phyloP scores from a whole-genome alignment of 2,888 invertebrate species.

The Parnassius apollo region DNA sequence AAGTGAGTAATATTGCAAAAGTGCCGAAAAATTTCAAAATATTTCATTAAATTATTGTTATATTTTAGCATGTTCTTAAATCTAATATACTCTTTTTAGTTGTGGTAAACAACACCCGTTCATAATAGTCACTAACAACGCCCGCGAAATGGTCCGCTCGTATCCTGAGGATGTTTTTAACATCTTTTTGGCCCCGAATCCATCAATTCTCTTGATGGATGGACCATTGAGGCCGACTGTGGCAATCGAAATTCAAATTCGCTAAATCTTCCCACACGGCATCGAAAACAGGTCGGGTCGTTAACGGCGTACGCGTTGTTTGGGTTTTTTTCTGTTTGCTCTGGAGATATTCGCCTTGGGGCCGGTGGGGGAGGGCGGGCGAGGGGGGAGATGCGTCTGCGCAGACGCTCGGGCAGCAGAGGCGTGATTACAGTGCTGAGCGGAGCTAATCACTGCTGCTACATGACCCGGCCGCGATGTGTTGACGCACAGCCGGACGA shows the following conservation, averaged over 20 bases:
- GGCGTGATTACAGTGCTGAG: conserved; percentile 76
- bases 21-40: no score
- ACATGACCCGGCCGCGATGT: conserved; percentile 51
- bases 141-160: conserved; percentile 69
- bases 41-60: background rate
- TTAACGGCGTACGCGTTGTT: conserved; percentile 67
- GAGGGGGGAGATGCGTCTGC: conserved; percentile 50
- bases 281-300: conserved; percentile 74
- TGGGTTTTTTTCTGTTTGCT: conserved; percentile 68
- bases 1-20: no score
- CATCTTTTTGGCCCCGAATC: conserved; percentile 76
- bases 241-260: conserved; percentile 80
- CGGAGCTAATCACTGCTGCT: conserved; percentile 72
- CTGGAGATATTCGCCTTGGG: conserved; percentile 68
- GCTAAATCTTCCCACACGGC: conserved; percentile 79
- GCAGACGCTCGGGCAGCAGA: conserved; percentile 75
- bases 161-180: conserved; percentile 63
- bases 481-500: conserved; percentile 37
- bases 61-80: conserved; percentile 25
- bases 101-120: conserved; percentile 52
- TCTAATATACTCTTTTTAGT: conserved; percentile 26
- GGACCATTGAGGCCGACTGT: conserved; percentile 60
- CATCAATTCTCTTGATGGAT: conserved; percentile 80
- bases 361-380: conserved; percentile 34
- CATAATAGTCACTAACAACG: conserved; percentile 68